A percentile compares a stretch with the other conserved stretches of the same genome.
These are phyloP conservation scores for Zophobas morio DNA, from an alignment of 1,140 invertebrate species.

Conservation along the genomic window DNA sequence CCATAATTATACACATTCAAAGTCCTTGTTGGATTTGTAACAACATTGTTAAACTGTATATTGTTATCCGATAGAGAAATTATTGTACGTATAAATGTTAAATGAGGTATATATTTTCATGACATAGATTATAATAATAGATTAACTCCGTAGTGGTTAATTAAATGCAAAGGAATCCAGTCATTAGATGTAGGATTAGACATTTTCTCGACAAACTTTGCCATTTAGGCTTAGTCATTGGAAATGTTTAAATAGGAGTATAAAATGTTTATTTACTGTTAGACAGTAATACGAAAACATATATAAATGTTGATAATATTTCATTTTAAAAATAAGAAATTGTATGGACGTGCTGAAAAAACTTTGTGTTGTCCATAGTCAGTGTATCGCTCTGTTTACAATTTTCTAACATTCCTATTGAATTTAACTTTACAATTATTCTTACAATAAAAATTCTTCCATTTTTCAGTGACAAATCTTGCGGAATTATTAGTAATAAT, in stretches of 20 bases:
- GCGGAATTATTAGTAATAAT: conserved; percentile 51
- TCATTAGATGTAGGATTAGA: conserved; percentile 47
- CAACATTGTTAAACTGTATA: conserved; percentile 48
- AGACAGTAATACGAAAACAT: conserved; percentile 49
- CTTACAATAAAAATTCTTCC: conserved; percentile 56
- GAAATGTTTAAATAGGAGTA: conserved; percentile 43
- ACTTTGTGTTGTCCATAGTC: conserved; percentile 29
- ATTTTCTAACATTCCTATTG: conserved; percentile 56
- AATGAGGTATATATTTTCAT: conserved; percentile 51
- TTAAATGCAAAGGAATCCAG: conserved; percentile 44
- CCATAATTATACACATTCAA: conserved; percentile 52
- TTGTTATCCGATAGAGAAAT: conserved; percentile 50
- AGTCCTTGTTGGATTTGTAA: conserved; percentile 43
- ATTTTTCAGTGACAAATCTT: conserved; percentile 52
- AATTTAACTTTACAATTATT: conserved; percentile 52
- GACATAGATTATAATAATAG: conserved; percentile 48
- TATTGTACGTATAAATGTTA: conserved; percentile 51
- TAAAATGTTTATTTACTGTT: conserved; percentile 50
- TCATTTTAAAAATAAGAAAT: conserved; percentile 39
- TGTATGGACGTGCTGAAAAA: conserved; percentile 17
- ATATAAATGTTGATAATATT: conserved; percentile 47
- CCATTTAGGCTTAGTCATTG: conserved; percentile 40
- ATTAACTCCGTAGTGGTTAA: conserved; percentile 38
- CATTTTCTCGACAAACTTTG: conserved; percentile 29
- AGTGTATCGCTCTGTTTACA: conserved; percentile 54